These are phyloP conservation scores for Drosophila elegans DNA, from an alignment of 1,140 invertebrate genomes.

Conservation along the genomic window DNA sequence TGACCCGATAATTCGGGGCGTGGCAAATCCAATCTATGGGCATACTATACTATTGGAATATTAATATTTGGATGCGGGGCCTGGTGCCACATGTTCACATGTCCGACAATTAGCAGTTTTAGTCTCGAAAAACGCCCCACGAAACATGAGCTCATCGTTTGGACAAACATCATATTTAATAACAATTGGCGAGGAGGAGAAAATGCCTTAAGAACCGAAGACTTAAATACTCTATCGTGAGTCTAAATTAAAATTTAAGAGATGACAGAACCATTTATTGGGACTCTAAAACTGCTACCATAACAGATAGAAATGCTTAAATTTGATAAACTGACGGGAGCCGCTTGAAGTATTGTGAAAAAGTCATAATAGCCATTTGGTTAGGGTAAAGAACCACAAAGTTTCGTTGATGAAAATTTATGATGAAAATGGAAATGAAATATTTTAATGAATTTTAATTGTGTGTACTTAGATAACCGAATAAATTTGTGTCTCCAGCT, in stretches of 20 bases:
- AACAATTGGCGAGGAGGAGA: neutral
- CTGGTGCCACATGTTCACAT: slow-evolving; percentile 38
- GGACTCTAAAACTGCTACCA: too few species aligned
- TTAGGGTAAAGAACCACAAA: neutral
- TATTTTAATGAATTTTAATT: slow-evolving; percentile 74
- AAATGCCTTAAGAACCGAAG: neutral
- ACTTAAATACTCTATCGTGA: slow-evolving; percentile 5
- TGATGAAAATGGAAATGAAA: slow-evolving; percentile 26
- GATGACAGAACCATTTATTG: too few species aligned
- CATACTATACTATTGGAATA: slow-evolving; percentile 1
- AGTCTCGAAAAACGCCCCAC: slow-evolving; percentile 25
- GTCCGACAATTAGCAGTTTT: slow-evolving; percentile 44
- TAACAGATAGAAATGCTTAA: too few species aligned
- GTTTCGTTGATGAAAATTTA: slow-evolving; percentile 35
- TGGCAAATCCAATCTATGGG: slow-evolving; percentile 1
- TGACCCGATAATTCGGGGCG: slow-evolving; percentile 38
- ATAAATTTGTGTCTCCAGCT: slow-evolving; percentile 48
- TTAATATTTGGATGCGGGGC: slow-evolving; percentile 5
- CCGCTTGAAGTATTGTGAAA: too few species aligned
- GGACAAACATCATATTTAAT: slow-evolving; percentile 32
- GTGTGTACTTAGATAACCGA: slow-evolving; percentile 66
- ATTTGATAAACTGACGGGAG: too few species aligned
- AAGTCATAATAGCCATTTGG: neutral
- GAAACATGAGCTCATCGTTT: slow-evolving; percentile 50
- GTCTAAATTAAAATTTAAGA: too few species aligned